These are phyloP conservation scores for Erpornis zantholeuca DNA, from an alignment of 2,113 vertebrate species.

Conservation along the genomic window DNA sequence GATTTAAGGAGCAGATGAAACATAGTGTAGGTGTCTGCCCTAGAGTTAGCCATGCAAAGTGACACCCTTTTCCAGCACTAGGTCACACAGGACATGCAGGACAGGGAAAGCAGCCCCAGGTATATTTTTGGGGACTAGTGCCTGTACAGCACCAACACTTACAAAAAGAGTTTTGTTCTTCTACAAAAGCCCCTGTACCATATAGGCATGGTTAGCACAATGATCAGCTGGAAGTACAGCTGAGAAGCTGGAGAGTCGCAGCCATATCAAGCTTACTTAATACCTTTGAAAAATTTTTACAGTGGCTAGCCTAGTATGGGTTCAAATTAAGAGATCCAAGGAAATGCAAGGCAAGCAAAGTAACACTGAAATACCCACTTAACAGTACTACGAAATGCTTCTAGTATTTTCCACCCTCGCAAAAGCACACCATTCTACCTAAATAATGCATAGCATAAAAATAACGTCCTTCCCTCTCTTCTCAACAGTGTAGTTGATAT, in stretches of 20 bases:
- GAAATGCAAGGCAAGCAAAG: background rate
- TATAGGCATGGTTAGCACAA: background rate
- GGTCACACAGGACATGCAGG: background rate
- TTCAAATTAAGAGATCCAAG: background rate
- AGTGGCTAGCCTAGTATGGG: accelerated
- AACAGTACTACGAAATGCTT: background rate
- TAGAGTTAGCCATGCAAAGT: background rate
- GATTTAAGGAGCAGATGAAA: background rate
- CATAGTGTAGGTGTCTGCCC: background rate
- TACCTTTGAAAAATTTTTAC: background rate
- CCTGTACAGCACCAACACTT: background rate
- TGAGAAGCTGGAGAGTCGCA: background rate
- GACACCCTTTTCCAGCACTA: background rate
- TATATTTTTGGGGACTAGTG: background rate
- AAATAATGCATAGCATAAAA: background rate
- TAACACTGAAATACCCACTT: background rate
- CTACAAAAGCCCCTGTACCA: background rate
- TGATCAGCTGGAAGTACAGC: background rate
- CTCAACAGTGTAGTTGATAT: background rate
- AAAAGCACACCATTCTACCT: background rate
- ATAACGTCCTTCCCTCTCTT: background rate
- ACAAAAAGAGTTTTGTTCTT: background rate
- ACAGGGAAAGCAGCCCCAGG: background rate
- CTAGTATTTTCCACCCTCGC: background rate
- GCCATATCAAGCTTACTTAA: background rate